Evolutionary conservation across 1,140 invertebrate genomes (phyloP).

Genomic region (Tetraneura akinire): DNA sequence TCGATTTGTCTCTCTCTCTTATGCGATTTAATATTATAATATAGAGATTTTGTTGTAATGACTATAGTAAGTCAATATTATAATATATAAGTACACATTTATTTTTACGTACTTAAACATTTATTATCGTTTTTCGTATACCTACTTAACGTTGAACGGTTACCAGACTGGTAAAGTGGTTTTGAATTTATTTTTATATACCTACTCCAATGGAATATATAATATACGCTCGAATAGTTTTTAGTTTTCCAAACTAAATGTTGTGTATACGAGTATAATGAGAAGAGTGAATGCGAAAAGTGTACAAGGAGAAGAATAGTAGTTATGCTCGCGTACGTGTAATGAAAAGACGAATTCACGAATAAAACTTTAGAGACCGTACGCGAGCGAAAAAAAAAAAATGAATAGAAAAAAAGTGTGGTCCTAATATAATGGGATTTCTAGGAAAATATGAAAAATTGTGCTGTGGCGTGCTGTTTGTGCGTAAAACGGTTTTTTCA

Average conservation of each 20-base stretch:
- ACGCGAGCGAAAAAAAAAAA: background rate
- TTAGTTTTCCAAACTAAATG: background rate
- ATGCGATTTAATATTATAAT: too few relatives aligned
- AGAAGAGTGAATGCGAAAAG: background rate
- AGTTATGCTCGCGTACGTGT: background rate
- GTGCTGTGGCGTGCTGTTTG: background rate
- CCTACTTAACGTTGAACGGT: too few relatives aligned
- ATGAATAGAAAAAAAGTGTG: background rate
- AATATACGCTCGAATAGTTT: too few relatives aligned
- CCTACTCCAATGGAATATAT: too few relatives aligned
- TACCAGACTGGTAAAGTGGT: too few relatives aligned
- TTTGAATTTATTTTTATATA: too few relatives aligned
- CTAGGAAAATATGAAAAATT: conserved; percentile 5
- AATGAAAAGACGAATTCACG: background rate
- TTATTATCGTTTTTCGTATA: too few relatives aligned
- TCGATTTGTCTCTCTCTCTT: too few relatives aligned
- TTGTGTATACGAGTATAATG: background rate
- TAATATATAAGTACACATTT: too few relatives aligned
- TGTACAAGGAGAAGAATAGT: background rate
- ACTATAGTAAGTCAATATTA: too few relatives aligned
- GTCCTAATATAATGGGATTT: background rate
- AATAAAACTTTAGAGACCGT: background rate
- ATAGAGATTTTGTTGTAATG: too few relatives aligned
- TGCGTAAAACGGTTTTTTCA: conserved; percentile 15
- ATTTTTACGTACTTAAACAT: too few relatives aligned